Conservation (phyloP, 1,140 invertebrate species). For the Musca domestica region DNA sequence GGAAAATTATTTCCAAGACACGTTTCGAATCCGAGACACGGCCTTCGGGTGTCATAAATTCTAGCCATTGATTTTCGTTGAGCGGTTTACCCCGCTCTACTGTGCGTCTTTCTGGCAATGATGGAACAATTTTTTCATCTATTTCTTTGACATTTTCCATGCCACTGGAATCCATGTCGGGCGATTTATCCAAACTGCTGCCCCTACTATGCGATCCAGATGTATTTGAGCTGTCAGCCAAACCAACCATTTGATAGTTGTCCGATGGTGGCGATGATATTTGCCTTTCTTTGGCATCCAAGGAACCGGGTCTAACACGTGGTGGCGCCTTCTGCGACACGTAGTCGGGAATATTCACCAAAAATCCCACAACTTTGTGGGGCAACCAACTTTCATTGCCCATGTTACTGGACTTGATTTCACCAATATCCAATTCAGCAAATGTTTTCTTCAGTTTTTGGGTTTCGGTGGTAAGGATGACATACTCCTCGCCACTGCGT, state of each 20-base stretch:
- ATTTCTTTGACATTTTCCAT: conserved; percentile 47
- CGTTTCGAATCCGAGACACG: conserved; percentile 67
- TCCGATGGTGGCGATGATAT: conserved; percentile 38
- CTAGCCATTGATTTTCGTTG: conserved; percentile 75
- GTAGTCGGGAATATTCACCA: conserved; percentile 47
- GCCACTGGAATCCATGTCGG: conserved; percentile 38
- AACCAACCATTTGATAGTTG: conserved; percentile 45
- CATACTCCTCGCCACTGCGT: conserved; percentile 37
- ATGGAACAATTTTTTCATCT: conserved; percentile 47
- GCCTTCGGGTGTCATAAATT: conserved; percentile 74
- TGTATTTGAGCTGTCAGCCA: conserved; percentile 42
- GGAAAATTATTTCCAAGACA: conserved; percentile 81
- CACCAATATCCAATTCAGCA: conserved; percentile 72
- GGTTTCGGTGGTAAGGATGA: conserved; percentile 51
- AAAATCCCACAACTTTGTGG: conserved; percentile 44
- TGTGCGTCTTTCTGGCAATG: conserved; percentile 41
- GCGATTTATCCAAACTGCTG: conserved; percentile 44
- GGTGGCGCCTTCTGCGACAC: conserved; percentile 59
- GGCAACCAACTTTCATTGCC: conserved; percentile 44
- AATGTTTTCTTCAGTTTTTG: conserved; percentile 77
- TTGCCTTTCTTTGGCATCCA: conserved; percentile 48
- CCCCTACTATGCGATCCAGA: conserved; percentile 41
- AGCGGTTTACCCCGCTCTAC: conserved; percentile 60
- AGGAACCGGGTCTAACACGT: conserved; percentile 61
- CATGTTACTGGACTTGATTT: conserved; percentile 43